Base-by-base conservation (phyloP, 2,797 vertebrate species). In the Ptychadena robeensis region DNA sequence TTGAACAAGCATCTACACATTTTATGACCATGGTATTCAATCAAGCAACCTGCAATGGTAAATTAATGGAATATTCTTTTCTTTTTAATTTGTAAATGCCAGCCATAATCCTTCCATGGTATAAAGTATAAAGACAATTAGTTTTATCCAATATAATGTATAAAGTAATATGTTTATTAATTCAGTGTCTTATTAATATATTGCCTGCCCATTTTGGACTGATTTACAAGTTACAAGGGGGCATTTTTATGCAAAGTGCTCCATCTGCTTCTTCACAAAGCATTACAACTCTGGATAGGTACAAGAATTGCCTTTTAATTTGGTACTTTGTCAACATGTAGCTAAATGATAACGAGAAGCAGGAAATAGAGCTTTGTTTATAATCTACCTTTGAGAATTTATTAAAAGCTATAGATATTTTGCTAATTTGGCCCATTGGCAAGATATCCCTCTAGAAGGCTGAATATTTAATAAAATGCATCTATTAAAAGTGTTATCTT, bases 401-500 rank as follows among this genome's bases (percentile, higher is more conserved):
- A 68, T 73, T 85, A 79, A 85, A 80, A 80, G 53, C 65, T 64
- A 28, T 75, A 74, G 38, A 70, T 85, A 80, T 73, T 85, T 80
- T 61, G 53, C 82, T 85, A 80, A 85, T 69, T 57, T 85, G 44
- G 28, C 77, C 77, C 64, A 69, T 32, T 75, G 32, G 71, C 77
- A 85, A 65, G 9, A 70, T 37, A 75, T 48, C 77, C 22, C 34
- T 14, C 61, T 15, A 57, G 48, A 31, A 27, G 73, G 64, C 25
- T 75, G 65, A 75, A 80, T 85, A 85, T 80, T 85, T 70, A 80
- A 80, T 85, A 80, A 65, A 83, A 83, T 73, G 68, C 70, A 74
- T 84, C 30, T 79, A 74, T 80, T 80, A 79, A 84, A 80, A 34
- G 64, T 44, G 27, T 74, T 80, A 63, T 75, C 71, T 75, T 80